Base-by-base conservation (phyloP, 1,140 invertebrate species). In the Philotrypesis tridentata region DNA sequence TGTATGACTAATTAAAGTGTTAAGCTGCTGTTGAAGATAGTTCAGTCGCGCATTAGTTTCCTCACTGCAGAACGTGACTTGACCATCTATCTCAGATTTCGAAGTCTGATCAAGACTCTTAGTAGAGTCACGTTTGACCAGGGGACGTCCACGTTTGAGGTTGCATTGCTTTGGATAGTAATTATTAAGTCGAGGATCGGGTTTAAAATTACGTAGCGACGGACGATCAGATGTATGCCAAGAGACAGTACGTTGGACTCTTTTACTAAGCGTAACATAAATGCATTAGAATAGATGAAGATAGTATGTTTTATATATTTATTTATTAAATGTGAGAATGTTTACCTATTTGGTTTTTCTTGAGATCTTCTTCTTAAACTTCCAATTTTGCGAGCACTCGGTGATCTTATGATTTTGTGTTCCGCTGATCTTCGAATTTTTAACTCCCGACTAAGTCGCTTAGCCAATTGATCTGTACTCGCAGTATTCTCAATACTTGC, bases 361-460 rank as follows among this genome's bases (percentile, higher is more conserved):
- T 92, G 92, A 0, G 95, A 96, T 71, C 95, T 89, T 60, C 95
- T 92, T 87, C 95, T 90, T 68, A 96, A 93, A 29, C 91, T 94
- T 29, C 95, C 95, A 82, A 96, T 96, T 92, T 96, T 96, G 48
- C 96, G 92, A 29, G 95, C 95, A 88, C 95, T 96, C 1, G 96
- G 96, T 3, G 96, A 96, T 85, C 96, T 91, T 84, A 96, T 96
- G 23, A 96, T 93, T 88, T 95, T 94, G 40, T 94, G 92, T 87
- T 96, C 95, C 60, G 92, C 89, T 60, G 94, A 95, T 71, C 92
- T 91, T 71, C 95, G 91, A 76, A 96, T 96, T 87, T 95, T 95
- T 65, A 96, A 89, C 88, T 96, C 95, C 85, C 94, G 94, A 83
- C 94, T 95, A 37, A 96, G 89, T 79, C 93, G 92, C 82, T 93